phyloP scores from a whole-genome alignment of 2,113 vertebrate genomes.

The Anoplopoma fimbria region DNA sequence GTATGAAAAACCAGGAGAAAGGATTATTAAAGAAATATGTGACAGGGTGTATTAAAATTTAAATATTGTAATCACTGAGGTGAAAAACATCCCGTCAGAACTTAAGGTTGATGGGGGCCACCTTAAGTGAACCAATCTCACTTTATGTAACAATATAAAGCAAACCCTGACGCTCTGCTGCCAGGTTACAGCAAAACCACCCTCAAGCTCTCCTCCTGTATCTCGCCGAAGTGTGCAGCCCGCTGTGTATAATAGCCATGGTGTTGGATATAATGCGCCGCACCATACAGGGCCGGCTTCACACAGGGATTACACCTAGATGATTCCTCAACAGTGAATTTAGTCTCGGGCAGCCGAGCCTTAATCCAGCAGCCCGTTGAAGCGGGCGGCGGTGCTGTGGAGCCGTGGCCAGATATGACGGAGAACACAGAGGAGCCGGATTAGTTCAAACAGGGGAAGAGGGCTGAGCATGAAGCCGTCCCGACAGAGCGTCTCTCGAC shows the following conservation, averaged over 20 bases:
- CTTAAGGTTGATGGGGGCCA: neutral
- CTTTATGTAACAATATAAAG: slow-evolving; percentile 52
- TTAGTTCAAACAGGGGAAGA: slow-evolving; percentile 59
- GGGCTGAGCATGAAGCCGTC: slow-evolving; percentile 56
- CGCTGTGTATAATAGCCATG: slow-evolving; percentile 57
- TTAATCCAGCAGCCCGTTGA: slow-evolving; percentile 67
- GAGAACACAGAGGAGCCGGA: slow-evolving; percentile 73
- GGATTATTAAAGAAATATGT: slow-evolving; percentile 47
- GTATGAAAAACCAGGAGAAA: slow-evolving; percentile 13
- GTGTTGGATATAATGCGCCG: slow-evolving; percentile 53
- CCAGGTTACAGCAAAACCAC: neutral
- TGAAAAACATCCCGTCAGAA: slow-evolving; percentile 47
- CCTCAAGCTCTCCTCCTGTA: slow-evolving; percentile 23
- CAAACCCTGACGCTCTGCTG: slow-evolving; percentile 14
- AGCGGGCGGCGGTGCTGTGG: slow-evolving; percentile 49
- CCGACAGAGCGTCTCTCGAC: slow-evolving; percentile 65
- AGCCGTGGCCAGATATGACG: slow-evolving; percentile 70
- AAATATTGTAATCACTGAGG: slow-evolving; percentile 48
- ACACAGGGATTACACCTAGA: slow-evolving; percentile 75
- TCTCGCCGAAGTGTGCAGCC: slow-evolving; percentile 40
- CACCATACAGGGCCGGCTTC: slow-evolving; percentile 61
- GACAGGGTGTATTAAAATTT: slow-evolving; percentile 35
- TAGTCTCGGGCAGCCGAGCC: slow-evolving; percentile 57
- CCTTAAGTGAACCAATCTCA: slow-evolving; percentile 42
- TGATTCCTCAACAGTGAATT: slow-evolving; percentile 74